Base-by-base conservation (phyloP, 2,797 vertebrate genomes). In the Tympanoctomys barrerae region DNA sequence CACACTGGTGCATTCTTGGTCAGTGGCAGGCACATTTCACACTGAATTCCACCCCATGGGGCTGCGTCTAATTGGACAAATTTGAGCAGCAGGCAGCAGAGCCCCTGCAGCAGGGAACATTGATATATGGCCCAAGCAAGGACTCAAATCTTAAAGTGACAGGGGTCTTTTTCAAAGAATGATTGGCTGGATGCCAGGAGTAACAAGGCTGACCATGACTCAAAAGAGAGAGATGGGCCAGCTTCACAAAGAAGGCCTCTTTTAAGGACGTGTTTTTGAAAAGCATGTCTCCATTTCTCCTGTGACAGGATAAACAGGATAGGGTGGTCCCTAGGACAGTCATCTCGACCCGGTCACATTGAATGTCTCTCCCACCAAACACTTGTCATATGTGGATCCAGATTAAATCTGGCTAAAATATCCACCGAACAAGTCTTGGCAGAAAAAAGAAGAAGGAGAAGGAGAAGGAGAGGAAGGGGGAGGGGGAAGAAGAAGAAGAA, bases 1-100 rank as follows among this genome's bases (percentile, higher is more conserved):
- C 98, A 99, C 98, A 98, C 98, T 98, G 97, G 97, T 98, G 99
- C 98, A 98, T 99, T 98, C 99, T 98, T 98, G 98, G 98, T 98
- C 98, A 99, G 99, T 98, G 98, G 98, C 98, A 98, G 99, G 98
- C 98, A 96, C 98, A 98, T 99, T 99, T 99, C 99, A 99, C 99
- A 99, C 99, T 99, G 98, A 98, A 99, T 99, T 99, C 98, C 98
- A 97, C 98, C 98, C 98, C 33, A 98, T 98, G 98, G 99, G 99
- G 98, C 99, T 98, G 98, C 99, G 98, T 99, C 99, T 99, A 99
- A 99, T 99, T 99, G 99, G 99, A 99, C 99, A 99, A 99, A 99
- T 99, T 99, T 99, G 99, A 99, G 99, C 99, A 99, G 99, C 99
- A 98, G 99, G 99, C 98, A 98, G 98, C 98, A 98, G 98, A 98